Evolutionary conservation across 1,140 invertebrate species (phyloP).

Genomic region (Cotesia typhae): DNA sequence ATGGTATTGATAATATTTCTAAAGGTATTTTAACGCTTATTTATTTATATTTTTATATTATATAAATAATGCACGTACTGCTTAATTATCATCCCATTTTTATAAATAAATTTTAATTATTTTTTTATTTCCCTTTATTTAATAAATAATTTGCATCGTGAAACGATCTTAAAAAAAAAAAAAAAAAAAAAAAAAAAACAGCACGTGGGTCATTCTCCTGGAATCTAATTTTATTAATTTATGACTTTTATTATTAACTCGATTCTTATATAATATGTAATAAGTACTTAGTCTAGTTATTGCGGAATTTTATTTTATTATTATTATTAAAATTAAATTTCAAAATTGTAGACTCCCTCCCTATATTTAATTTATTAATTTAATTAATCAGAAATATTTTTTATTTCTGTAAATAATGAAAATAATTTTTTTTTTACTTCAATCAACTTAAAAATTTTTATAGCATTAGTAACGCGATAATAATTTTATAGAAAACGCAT

Average conservation of each 20-base stretch:
- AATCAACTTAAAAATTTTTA: too few species aligned
- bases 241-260: neutral
- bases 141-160: slow-evolving; percentile 41
- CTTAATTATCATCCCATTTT: slow-evolving; percentile 45
- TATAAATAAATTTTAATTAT: slow-evolving; percentile 22
- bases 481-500: neutral
- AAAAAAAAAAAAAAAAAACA: slow-evolving; percentile 12
- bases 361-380: too few species aligned
- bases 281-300: too few species aligned
- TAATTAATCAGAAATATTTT: too few species aligned
- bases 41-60: slow-evolving; percentile 46
- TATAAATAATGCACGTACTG: slow-evolving; percentile 49
- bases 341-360: neutral
- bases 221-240: slow-evolving; percentile 42
- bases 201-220: slow-evolving; percentile 58
- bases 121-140: slow-evolving; percentile 38
- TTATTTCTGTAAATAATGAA: too few species aligned
- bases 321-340: neutral
- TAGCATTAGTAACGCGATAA: too few species aligned
- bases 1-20: slow-evolving; percentile 75
- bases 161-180: slow-evolving; percentile 27
- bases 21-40: slow-evolving; percentile 64
- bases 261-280: neutral
- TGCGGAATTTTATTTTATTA: too few species aligned
- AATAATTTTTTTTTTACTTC: too few species aligned